These are phyloP conservation scores for Callithrix jacchus DNA, from an alignment of 2,113 vertebrate genomes.

Conservation along the genomic window DNA sequence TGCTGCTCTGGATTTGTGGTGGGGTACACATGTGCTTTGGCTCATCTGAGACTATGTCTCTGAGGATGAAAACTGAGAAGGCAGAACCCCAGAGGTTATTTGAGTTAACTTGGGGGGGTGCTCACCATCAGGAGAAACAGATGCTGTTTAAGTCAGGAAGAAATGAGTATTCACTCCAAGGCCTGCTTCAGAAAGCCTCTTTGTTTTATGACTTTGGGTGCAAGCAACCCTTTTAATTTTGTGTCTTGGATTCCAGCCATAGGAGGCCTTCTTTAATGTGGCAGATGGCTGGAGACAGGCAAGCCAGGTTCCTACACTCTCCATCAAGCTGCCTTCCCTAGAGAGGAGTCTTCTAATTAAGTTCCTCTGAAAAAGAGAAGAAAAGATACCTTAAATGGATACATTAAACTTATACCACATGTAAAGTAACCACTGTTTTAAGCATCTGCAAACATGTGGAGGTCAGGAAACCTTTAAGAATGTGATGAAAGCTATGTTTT, in stretches of 20 bases:
- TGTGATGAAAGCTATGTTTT: background rate
- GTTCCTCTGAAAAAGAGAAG: slow-evolving; percentile 31
- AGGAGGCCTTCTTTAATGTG: slow-evolving; percentile 76
- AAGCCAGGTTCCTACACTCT: slow-evolving; percentile 53
- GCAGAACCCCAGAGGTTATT: slow-evolving; percentile 2
- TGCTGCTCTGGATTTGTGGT: slow-evolving; percentile 55
- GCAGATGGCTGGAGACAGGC: slow-evolving; percentile 74
- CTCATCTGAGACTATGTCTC: slow-evolving; percentile 26
- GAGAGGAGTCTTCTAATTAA: slow-evolving; percentile 64
- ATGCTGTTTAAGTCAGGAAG: slow-evolving; percentile 68
- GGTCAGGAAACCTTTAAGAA: slow-evolving; percentile 21
- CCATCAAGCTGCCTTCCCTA: slow-evolving; percentile 53
- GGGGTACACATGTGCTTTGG: slow-evolving; percentile 22
- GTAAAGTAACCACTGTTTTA: slow-evolving; percentile 10
- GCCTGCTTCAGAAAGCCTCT: slow-evolving; percentile 71
- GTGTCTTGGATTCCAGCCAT: slow-evolving; percentile 75
- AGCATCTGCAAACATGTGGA: slow-evolving; percentile 39
- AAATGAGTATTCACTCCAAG: slow-evolving; percentile 57
- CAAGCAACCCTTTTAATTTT: slow-evolving; percentile 77
- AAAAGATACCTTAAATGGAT: slow-evolving; percentile 44
- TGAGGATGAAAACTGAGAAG: slow-evolving; percentile 58
- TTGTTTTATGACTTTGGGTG: slow-evolving; percentile 77
- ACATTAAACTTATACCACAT: background rate
- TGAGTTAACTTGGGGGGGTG: slow-evolving; percentile 40
- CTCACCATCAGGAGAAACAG: slow-evolving; percentile 53